phyloP scores from a whole-genome alignment of 1,140 invertebrate genomes.

The Magallana gigas region DNA sequence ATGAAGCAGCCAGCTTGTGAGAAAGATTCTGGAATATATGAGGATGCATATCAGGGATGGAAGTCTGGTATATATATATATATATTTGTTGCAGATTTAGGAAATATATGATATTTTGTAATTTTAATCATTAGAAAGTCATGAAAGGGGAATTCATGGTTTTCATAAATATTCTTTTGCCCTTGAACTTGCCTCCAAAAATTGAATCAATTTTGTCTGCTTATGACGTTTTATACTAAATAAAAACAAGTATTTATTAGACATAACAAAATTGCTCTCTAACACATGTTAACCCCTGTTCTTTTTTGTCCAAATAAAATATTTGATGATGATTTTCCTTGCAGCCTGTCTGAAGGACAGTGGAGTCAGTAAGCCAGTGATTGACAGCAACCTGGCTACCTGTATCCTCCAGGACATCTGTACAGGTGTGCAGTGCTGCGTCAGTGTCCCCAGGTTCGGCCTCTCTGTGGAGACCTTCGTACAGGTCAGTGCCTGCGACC shows the following conservation, averaged over 20 bases:
- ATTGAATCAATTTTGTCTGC: too few species aligned
- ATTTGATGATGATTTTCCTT: background rate
- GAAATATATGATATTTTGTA: background rate
- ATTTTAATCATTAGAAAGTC: background rate
- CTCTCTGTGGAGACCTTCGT: conserved; percentile 26
- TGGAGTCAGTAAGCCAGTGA: conserved; percentile 11
- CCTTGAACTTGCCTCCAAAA: too few species aligned
- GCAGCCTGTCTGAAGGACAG: background rate
- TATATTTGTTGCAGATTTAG: background rate
- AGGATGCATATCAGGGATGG: conserved; percentile 49
- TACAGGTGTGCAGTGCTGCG: conserved; percentile 46
- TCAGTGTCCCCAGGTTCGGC: conserved; percentile 28
- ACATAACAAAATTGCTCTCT: too few species aligned
- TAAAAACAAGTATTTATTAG: too few species aligned
- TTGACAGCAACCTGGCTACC: background rate
- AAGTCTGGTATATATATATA: conserved; percentile 49
- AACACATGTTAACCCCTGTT: too few species aligned
- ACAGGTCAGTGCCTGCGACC: conserved; percentile 33
- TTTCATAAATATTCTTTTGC: too few species aligned
- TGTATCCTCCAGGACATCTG: conserved; percentile 46
- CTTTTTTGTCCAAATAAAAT: background rate
- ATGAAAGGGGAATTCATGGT: too few species aligned
- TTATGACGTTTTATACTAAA: too few species aligned
- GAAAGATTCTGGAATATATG: conserved; percentile 30
- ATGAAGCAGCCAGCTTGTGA: conserved; percentile 9